Percentiles rank a stretch among this genome's conserved stretches.
Evolutionary conservation across 2,888 invertebrate species (phyloP).

Genomic region (Ditula angustiorana): DNA sequence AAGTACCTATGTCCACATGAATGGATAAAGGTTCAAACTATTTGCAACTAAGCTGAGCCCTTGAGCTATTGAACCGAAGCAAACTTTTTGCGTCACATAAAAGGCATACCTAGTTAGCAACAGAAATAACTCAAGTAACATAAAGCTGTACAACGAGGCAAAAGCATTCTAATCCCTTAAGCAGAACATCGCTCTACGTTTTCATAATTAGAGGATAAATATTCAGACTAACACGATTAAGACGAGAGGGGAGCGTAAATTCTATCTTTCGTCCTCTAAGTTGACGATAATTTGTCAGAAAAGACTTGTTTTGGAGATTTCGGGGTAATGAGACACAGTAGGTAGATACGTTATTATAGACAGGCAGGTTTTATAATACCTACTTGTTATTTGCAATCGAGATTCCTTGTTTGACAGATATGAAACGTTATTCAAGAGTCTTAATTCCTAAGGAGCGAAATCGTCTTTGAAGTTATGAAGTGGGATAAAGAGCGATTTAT

Average conservation of each 20-base stretch:
- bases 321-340: slow-evolving; percentile 19
- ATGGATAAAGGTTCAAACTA: slow-evolving; percentile 33
- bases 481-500: slow-evolving; percentile 1
- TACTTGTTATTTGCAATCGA: slow-evolving; percentile 17
- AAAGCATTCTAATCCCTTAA: slow-evolving; percentile 29
- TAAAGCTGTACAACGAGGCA: slow-evolving; percentile 8
- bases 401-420: slow-evolving; percentile 23
- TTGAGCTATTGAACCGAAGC: slow-evolving; percentile 23
- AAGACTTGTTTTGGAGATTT: slow-evolving; percentile 42
- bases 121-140: slow-evolving; percentile 28
- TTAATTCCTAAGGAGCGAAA: slow-evolving; percentile 3
- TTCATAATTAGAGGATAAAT: slow-evolving; percentile 62
- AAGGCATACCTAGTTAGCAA: slow-evolving; percentile 19
- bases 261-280: slow-evolving; percentile 47
- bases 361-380: slow-evolving; percentile 14
- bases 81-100: slow-evolving; percentile 24
- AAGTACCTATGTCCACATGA: slow-evolving; percentile 12
- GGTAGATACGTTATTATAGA: slow-evolving; percentile 28
- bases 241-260: slow-evolving; percentile 52
- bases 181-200: slow-evolving; percentile 43
- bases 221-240: slow-evolving; percentile 60
- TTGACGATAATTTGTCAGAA: slow-evolving; percentile 53
- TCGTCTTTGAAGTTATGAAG: slow-evolving; percentile 24
- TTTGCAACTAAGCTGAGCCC: slow-evolving; percentile 19
- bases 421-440: slow-evolving; percentile 4